phyloP scores from a whole-genome alignment of 1,140 invertebrate species.

The Trichonephila clavipes region DNA sequence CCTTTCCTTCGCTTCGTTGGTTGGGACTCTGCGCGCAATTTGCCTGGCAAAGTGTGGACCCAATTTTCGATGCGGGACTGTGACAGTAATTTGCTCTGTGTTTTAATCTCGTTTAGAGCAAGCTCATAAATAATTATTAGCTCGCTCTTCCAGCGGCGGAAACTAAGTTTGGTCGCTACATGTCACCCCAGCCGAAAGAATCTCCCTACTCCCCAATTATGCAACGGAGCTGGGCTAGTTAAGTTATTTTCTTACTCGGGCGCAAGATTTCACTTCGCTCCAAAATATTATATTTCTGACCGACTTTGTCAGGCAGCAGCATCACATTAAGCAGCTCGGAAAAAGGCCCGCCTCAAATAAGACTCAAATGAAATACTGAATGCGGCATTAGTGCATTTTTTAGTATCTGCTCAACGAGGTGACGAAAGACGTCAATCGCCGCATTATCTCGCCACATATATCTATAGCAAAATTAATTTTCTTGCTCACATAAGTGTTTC shows the following conservation, averaged over 20 bases:
- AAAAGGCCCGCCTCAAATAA: conserved; percentile 53
- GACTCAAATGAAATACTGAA: conserved; percentile 52
- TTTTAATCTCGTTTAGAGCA: conserved; percentile 77
- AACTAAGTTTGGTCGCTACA: conserved; percentile 76
- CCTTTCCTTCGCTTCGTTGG: conserved; percentile 29
- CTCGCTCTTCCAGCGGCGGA: conserved; percentile 65
- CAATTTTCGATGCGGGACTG: conserved; percentile 76
- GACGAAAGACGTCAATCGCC: conserved; percentile 27
- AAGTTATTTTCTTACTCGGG: conserved; percentile 67
- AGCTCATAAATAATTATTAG: conserved; percentile 77
- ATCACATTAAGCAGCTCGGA: not conserved
- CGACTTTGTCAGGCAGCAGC: not conserved
- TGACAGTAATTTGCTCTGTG: conserved; percentile 77
- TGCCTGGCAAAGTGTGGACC: conserved; percentile 74
- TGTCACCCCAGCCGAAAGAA: conserved; percentile 75
- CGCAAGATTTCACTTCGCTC: conserved; percentile 21
- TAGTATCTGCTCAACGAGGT: not conserved
- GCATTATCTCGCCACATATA: conserved; percentile 5
- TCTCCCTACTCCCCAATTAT: conserved; percentile 73
- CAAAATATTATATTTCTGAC: conserved; percentile 66
- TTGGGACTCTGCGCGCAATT: conserved; percentile 66
- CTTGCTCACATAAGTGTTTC: not conserved
- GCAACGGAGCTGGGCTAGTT: conserved; percentile 73
- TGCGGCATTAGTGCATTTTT: conserved; percentile 19
- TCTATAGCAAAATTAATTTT: not conserved